Percentiles rank a stretch among this genome's conserved stretches.
These are phyloP conservation scores for Pelecanus crispus DNA, from an alignment of 2,113 vertebrate genomes.

Conservation along the genomic window DNA sequence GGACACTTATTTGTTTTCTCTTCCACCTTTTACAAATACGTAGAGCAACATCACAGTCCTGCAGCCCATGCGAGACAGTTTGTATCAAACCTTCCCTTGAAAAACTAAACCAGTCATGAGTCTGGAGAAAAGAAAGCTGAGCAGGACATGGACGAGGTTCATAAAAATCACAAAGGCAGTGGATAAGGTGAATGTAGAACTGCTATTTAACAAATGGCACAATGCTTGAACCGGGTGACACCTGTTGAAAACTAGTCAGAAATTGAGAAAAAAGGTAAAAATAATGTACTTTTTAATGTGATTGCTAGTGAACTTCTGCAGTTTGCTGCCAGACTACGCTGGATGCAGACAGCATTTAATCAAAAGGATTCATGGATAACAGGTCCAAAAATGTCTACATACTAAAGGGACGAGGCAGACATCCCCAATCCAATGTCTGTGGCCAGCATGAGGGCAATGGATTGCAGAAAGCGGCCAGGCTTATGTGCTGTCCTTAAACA, in stretches of 20 bases:
- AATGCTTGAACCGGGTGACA: not conserved
- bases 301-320: not conserved
- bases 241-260: not conserved
- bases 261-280: not conserved
- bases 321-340: not conserved
- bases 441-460: not conserved
- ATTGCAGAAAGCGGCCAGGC: not conserved
- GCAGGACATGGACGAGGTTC: not conserved
- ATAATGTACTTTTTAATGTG: not conserved
- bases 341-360: not conserved
- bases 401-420: not conserved
- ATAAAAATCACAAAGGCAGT: not conserved
- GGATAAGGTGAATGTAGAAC: not conserved
- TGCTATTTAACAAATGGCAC: not conserved
- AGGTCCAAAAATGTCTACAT: not conserved
- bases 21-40: not conserved
- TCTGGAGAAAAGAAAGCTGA: not conserved
- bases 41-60: not conserved
- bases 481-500: not conserved
- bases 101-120: not conserved
- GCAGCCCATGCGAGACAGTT: rapidly evolving
- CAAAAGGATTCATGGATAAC: not conserved
- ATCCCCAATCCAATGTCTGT: not conserved
- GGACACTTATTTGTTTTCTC: not conserved
- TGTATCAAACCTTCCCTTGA: not conserved